A percentile compares a stretch with the other conserved stretches of the same genome.
These are phyloP conservation scores for Pseudococcus viburni DNA, from an alignment of 2,888 invertebrate species.

Conservation along the genomic window DNA sequence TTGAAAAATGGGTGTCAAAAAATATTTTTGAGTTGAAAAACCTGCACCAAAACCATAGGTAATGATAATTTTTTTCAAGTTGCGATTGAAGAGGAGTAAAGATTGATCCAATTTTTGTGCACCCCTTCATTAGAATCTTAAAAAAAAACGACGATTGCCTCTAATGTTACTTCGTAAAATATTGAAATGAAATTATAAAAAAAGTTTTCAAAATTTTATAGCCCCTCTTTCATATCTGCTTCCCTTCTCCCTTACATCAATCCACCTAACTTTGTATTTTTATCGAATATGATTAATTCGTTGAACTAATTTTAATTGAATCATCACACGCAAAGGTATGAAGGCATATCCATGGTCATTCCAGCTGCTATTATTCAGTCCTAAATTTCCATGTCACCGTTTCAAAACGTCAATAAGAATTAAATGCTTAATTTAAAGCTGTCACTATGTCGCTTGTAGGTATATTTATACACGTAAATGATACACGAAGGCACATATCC, in stretches of 20 bases:
- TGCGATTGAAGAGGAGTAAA: too few relatives aligned
- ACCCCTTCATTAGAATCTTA: too few relatives aligned
- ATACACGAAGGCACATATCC: background rate
- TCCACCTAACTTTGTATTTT: background rate
- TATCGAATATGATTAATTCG: background rate
- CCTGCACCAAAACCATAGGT: too few relatives aligned
- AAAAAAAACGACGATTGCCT: too few relatives aligned
- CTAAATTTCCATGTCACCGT: conserved; percentile 18
- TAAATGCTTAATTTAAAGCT: conserved; percentile 37
- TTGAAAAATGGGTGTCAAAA: too few relatives aligned
- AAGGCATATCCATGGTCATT: background rate
- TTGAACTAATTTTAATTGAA: conserved; percentile 15
- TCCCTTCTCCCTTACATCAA: background rate
- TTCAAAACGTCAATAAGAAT: conserved; percentile 29
- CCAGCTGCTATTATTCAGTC: background rate
- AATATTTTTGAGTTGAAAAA: too few relatives aligned
- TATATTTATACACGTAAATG: background rate
- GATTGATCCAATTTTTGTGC: too few relatives aligned
- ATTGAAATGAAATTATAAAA: too few relatives aligned
- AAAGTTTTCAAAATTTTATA: too few relatives aligned
- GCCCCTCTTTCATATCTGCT: too few relatives aligned
- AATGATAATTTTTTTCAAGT: too few relatives aligned
- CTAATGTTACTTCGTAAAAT: too few relatives aligned
- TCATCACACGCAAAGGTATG: background rate
- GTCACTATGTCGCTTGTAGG: background rate